These are phyloP conservation scores for Cyprinodon diabolis DNA, from an alignment of 2,797 vertebrate genomes.

Conservation along the genomic window DNA sequence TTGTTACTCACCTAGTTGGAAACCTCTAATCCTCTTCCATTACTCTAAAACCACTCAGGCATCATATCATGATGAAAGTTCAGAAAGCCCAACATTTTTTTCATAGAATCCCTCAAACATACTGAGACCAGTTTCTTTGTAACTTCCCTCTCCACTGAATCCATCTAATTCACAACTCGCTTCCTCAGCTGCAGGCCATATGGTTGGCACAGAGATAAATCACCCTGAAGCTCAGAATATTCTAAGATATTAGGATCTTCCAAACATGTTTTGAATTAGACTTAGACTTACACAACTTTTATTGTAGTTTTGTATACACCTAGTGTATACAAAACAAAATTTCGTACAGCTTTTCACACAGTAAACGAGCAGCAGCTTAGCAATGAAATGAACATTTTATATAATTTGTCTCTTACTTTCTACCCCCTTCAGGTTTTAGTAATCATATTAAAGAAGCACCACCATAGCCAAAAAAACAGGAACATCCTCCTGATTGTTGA, in stretches of 20 bases:
- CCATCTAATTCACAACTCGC: background rate
- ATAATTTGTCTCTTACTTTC: background rate
- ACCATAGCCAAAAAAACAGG: background rate
- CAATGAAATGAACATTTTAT: too few relatives aligned
- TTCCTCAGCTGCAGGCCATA: background rate
- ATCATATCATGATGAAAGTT: too few relatives aligned
- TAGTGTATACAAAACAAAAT: too few relatives aligned
- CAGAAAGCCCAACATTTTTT: background rate
- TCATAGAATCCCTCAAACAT: too few relatives aligned
- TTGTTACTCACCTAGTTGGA: too few relatives aligned
- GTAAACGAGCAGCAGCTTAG: too few relatives aligned
- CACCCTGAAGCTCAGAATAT: too few relatives aligned
- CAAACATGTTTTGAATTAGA: background rate
- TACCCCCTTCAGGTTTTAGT: background rate
- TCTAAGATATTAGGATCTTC: background rate
- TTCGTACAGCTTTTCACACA: too few relatives aligned
- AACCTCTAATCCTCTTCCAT: too few relatives aligned
- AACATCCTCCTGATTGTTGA: background rate
- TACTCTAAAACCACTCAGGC: too few relatives aligned
- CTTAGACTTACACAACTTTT: too few relatives aligned
- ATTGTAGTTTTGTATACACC: too few relatives aligned
- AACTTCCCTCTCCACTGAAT: background rate
- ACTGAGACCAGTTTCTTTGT: background rate
- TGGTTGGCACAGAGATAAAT: background rate
- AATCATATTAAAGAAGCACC: background rate